Evolutionary conservation across 2,888 invertebrate genomes (phyloP), one percentile per base, ranked within the genome.

Genomic region (Harpalus rubripes): DNA sequence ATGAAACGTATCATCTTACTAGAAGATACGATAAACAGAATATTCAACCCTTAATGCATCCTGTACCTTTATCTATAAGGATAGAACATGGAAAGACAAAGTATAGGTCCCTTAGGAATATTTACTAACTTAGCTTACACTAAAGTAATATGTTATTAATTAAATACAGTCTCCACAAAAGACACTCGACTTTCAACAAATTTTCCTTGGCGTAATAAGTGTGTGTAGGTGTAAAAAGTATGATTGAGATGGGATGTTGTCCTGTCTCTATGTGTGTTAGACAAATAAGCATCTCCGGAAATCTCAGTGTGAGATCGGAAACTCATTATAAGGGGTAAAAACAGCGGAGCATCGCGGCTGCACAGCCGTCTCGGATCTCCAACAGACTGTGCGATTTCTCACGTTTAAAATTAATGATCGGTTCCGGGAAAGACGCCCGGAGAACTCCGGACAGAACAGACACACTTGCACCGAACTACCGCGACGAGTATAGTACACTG

Each of bases 321-420:
- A 79, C 79, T 79, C 79, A 79, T 79, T 79, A 79, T 59, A 18
- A 58, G 58, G 18, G 10, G 18, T 16, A 15, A 79, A 79, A 79
- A 79, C 58, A n/a, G 44, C 4, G 18, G 72, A 44, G 39, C 41
- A 41, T 15, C 72, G 15, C 72, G 44, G 41, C 7, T n/a, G 41
- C 39, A 16, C n/a, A n/a, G 68, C 8, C 41, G 68, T 16, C 22
- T 63, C 18, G 61, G 41, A 80, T 18, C 22, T 79, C 79, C 79
- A 12, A 58, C 63, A 81, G 63, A 63, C 81, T 81, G 81, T n/a
- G 7, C 58, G 59, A 81, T 59, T 81, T 81, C 81, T 81, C 81
- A 81, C 81, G 81, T 63, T 81, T 81, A 81, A 81, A 81, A 81
- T 81, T 81, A 81, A 81, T 81, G 81, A 81, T 81, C 81, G 18